Evolutionary conservation across 2,113 vertebrate species (phyloP).

Genomic region (Stomatorhinus ivindoensis): DNA sequence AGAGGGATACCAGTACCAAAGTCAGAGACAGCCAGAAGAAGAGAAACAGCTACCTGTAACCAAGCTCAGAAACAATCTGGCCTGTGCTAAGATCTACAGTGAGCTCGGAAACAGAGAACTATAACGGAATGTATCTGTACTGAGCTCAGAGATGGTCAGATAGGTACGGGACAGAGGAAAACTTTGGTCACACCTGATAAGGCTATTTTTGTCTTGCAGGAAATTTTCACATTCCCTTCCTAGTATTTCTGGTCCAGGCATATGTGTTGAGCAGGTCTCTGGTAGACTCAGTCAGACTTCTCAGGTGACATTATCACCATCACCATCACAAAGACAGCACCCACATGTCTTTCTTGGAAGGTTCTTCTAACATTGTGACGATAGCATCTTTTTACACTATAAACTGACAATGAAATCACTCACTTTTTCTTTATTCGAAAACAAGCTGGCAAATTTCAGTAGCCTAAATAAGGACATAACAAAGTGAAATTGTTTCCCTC

Average conservation of each 20-base stretch:
- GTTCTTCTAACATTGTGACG: neutral
- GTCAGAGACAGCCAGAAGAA: neutral
- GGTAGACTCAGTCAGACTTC: neutral
- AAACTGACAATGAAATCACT: neutral
- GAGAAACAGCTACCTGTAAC: neutral
- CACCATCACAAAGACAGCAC: neutral
- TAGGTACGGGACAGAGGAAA: neutral
- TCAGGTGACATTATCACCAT: neutral
- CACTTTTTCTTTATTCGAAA: neutral
- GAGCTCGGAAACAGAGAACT: neutral
- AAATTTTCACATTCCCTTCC: neutral
- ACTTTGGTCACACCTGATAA: neutral
- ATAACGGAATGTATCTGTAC: neutral
- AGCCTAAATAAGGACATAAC: slow-evolving; percentile 13
- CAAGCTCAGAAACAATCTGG: neutral
- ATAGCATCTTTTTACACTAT: neutral
- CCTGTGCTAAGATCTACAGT: neutral
- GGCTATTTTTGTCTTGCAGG: neutral
- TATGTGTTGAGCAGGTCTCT: neutral
- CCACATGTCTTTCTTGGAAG: neutral
- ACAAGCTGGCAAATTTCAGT: slow-evolving; percentile 31
- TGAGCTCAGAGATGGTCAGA: neutral
- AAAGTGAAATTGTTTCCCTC: neutral
- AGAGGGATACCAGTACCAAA: neutral
- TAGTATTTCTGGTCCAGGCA: neutral